These are phyloP conservation scores for Tachysurus vachellii DNA, from an alignment of 2,113 vertebrate species.

Conservation along the genomic window DNA sequence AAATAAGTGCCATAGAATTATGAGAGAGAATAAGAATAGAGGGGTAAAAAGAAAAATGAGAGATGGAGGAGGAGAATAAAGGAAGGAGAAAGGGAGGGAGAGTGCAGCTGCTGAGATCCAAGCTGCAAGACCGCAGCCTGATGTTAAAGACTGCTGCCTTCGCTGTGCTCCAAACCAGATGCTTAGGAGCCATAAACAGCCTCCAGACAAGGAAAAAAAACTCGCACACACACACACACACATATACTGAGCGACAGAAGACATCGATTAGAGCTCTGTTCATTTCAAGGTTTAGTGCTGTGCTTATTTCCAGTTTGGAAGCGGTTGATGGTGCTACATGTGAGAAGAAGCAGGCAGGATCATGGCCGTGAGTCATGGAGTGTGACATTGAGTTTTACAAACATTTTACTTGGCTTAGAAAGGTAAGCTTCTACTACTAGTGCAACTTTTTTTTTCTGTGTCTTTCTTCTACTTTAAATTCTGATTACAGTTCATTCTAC, in stretches of 20 bases:
- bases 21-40: constrained; percentile 36
- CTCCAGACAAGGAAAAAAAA: constrained; percentile 43
- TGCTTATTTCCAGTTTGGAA: background rate
- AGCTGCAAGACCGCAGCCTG: constrained; percentile 68
- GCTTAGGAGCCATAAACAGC: constrained; percentile 61
- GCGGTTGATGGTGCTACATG: background rate
- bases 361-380: constrained; percentile 95
- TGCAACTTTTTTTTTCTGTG: background rate
- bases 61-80: constrained; percentile 46
- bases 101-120: constrained; percentile 71
- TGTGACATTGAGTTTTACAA: constrained; percentile 95
- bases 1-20: background rate
- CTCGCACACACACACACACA: constrained; percentile 9
- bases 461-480: background rate
- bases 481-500: background rate
- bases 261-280: constrained; percentile 7
- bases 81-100: constrained; percentile 63
- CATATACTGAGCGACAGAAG: background rate
- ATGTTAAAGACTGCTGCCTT: constrained; percentile 66
- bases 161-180: constrained; percentile 78
- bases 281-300: background rate
- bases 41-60: constrained; percentile 30
- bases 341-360: constrained; percentile 70
- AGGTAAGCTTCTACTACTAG: constrained; percentile 78
- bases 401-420: constrained; percentile 94